Conservation (phyloP, 2,797 vertebrate genomes). For the Meda fulgida region DNA sequence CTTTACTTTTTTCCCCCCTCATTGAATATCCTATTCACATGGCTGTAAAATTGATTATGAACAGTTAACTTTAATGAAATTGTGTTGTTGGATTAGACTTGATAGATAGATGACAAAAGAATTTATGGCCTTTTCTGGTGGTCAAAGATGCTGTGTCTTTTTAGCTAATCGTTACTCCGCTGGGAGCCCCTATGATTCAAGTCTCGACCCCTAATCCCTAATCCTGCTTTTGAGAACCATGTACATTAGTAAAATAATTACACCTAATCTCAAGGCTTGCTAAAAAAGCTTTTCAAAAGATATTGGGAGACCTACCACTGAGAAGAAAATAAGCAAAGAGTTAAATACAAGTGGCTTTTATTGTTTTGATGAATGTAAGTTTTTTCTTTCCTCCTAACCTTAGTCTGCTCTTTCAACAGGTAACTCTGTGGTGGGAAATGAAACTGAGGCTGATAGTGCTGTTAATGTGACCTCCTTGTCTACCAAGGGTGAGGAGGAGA, state of each 20-base stretch:
- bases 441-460: constrained; percentile 61
- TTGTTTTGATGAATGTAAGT: neutral
- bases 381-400: neutral
- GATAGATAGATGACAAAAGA: neutral
- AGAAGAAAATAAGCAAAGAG: constrained; percentile 48
- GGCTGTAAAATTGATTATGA: neutral
- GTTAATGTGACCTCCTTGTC: constrained; percentile 69
- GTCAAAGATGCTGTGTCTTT: neutral
- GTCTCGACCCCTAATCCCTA: constrained; percentile 71
- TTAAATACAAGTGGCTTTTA: neutral
- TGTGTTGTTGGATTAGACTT: neutral
- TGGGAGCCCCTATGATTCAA: constrained; percentile 52
- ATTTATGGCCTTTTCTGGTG: neutral
- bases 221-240: constrained; percentile 69
- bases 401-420: constrained; percentile 64
- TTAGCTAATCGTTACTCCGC: constrained; percentile 21
- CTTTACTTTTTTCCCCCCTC: neutral
- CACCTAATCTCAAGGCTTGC: constrained; percentile 69
- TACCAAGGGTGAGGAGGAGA: constrained; percentile 64
- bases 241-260: constrained; percentile 77
- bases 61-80: neutral
- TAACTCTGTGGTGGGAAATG: constrained; percentile 63
- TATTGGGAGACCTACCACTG: constrained; percentile 49
- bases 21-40: neutral
- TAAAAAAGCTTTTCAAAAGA: constrained; percentile 66